Conservation (phyloP, 2,797 vertebrate species). For the Thunnus albacares region DNA sequence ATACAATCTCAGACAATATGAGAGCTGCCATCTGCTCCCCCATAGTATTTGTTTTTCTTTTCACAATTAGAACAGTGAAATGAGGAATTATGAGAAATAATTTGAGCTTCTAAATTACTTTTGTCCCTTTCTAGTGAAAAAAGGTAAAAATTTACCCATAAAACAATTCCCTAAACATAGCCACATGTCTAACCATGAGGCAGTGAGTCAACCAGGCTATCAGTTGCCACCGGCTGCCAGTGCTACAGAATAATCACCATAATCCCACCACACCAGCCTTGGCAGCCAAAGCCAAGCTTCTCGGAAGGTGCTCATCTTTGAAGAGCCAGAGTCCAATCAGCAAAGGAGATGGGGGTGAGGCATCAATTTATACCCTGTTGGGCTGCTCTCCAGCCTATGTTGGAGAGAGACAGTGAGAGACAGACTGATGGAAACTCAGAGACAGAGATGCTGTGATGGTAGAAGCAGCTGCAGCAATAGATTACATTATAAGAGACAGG, state of each 20-base stretch:
- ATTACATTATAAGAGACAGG: conserved; percentile 53
- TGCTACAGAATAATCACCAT: conserved; percentile 43
- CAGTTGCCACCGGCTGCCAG: conserved; percentile 27
- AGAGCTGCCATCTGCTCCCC: not conserved
- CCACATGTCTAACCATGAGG: conserved; percentile 2
- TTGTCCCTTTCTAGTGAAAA: not conserved
- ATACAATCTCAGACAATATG: not conserved
- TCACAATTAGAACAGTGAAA: not conserved
- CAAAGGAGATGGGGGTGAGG: conserved; percentile 49
- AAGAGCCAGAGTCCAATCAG: conserved; percentile 61
- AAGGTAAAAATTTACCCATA: not conserved
- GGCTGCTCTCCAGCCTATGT: conserved; percentile 48
- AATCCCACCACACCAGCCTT: conserved; percentile 50
- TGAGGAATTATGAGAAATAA: not conserved
- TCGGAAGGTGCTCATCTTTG: conserved; percentile 61
- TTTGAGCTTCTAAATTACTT: not conserved
- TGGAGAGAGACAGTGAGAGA: conserved; percentile 43
- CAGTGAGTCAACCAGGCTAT: conserved; percentile 31
- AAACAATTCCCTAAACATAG: conserved; percentile 15
- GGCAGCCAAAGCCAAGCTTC: conserved; percentile 26
- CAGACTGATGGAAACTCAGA: conserved; percentile 40
- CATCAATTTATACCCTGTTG: conserved; percentile 55
- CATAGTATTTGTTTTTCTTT: not conserved
- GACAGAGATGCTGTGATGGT: conserved; percentile 31
- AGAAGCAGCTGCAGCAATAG: conserved; percentile 59